These are phyloP conservation scores for Isaurus tuberculatus DNA, from an alignment of 92 coral and sea anemone genomes.

Conservation along the genomic window DNA sequence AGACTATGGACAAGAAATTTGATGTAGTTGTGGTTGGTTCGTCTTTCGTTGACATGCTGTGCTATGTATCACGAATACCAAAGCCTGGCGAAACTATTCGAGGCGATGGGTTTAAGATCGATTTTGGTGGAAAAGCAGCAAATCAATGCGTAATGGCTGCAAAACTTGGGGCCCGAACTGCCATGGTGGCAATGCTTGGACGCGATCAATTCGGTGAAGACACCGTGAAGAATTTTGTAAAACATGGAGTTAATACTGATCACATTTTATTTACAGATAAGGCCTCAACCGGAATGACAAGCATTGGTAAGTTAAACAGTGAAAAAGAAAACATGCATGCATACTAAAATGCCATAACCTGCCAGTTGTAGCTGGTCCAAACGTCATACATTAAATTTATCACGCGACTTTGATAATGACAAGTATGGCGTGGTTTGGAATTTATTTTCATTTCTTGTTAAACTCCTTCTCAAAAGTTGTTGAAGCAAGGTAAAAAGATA, in stretches of 20 bases:
- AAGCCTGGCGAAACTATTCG: slow-evolving; percentile 80
- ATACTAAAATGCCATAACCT: no score
- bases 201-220: slow-evolving; percentile 89
- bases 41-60: slow-evolving; percentile 88
- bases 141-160: slow-evolving; percentile 95
- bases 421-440: no score
- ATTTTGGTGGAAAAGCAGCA: slow-evolving; percentile 96
- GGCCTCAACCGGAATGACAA: slow-evolving; percentile 85
- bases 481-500: no score
- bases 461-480: no score
- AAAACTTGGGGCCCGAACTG: slow-evolving; percentile 89
- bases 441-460: no score
- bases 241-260: slow-evolving; percentile 82
- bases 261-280: slow-evolving; percentile 69
- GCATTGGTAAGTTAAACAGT: slow-evolving; percentile 68
- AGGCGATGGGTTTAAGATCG: slow-evolving; percentile 81
- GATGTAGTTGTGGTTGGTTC: slow-evolving; percentile 91
- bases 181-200: slow-evolving; percentile 87
- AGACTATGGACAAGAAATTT: slow-evolving; percentile 13
- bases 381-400: no score
- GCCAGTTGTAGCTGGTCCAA: no score
- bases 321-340: no score
- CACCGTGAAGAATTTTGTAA: slow-evolving; percentile 77
- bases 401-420: no score
- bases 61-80: slow-evolving; percentile 83